Base-by-base conservation (phyloP, 2,797 vertebrate genomes). In the Dromococcyx pavoninus region DNA sequence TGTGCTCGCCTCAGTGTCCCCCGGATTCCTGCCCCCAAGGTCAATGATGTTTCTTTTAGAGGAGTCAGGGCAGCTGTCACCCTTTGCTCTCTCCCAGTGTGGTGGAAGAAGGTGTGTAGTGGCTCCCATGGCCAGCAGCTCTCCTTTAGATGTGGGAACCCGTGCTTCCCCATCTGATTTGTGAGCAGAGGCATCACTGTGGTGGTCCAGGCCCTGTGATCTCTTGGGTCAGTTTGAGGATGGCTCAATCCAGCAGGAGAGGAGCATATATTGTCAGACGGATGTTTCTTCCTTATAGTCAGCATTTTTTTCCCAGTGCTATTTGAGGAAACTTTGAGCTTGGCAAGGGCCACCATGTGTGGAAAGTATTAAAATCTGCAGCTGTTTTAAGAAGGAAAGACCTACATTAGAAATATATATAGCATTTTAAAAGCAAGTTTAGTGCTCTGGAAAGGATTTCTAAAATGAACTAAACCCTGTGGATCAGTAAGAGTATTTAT, bases 261-360 rank as follows among this genome's bases (percentile, higher is more conserved):
- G 66, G n/a, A 65, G 57, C 53, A 2, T 41, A 6, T 50, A 37
- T 58, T 91, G 72, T 64, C 80, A 87, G 80, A 77, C 0, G 39
- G 73, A 88, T 86, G 81, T 86, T 96, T 91, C 78, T n/a, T 93
- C 66, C 84, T 95, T 95, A 64, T 1, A 91, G 57, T 91, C 80
- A 95, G 83, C 72, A 37, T 54, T 91, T 94, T 94, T 94, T 94
- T 81, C 48, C 1, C 56, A 79, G 65, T 92, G 79, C 57, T 93
- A 96, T 92, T 81, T 95, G 78, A 86, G 84, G 94, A 88, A 92
- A 88, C 70, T 88, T 84, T 60, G 80, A 92, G 65, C 66, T 96
- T 96, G 91, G 91, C 81, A 86, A 85, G 37, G 54, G 51, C 62
- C 67, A 46, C 30, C 2, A 48, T 74, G 51, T 94, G 70, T 92